phyloP scores from a whole-genome alignment of 2,797 vertebrate species.

The Melanotaenia pygmaea region DNA sequence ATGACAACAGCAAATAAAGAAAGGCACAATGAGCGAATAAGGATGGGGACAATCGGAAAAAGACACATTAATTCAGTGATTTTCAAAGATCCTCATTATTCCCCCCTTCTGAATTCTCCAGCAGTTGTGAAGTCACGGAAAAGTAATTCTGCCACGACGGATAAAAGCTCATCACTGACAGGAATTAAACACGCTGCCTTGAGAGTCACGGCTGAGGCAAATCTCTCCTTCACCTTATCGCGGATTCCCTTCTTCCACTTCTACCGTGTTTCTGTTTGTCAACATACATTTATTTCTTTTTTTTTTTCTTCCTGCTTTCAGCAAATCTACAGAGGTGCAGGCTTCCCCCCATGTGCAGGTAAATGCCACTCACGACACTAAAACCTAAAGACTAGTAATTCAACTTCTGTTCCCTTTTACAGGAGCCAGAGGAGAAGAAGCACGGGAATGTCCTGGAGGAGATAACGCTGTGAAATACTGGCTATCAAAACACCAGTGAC shows the following conservation, averaged over 20 bases:
- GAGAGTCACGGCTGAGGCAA: constrained; percentile 45
- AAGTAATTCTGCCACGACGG: constrained; percentile 73
- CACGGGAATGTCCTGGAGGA: constrained; percentile 40
- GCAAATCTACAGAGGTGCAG: constrained; percentile 11
- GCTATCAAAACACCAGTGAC: constrained; percentile 58
- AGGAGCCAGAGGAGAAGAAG: constrained; percentile 27
- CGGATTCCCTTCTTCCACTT: constrained; percentile 29
- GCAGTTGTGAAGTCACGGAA: constrained; percentile 74
- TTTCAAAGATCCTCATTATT: constrained; percentile 65
- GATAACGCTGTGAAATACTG: constrained; percentile 52
- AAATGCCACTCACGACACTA: constrained; percentile 52
- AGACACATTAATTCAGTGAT: constrained; percentile 64
- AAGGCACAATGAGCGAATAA: constrained; percentile 52
- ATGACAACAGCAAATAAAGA: constrained; percentile 59
- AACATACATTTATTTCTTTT: constrained; percentile 1
- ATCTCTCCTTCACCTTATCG: constrained; percentile 35
- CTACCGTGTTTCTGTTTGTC: constrained; percentile 30
- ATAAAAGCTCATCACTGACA: constrained; percentile 72
- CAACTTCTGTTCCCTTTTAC: constrained; percentile 35
- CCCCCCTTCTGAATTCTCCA: constrained; percentile 66
- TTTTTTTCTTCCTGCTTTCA: constrained; percentile 5
- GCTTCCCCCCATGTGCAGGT: constrained; percentile 28
- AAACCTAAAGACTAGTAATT: constrained; percentile 51
- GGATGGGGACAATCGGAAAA: constrained; percentile 45
- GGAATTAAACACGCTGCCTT: constrained; percentile 54